Base-by-base conservation (phyloP, 2,888 invertebrate species). In the Ischnura elegans region DNA sequence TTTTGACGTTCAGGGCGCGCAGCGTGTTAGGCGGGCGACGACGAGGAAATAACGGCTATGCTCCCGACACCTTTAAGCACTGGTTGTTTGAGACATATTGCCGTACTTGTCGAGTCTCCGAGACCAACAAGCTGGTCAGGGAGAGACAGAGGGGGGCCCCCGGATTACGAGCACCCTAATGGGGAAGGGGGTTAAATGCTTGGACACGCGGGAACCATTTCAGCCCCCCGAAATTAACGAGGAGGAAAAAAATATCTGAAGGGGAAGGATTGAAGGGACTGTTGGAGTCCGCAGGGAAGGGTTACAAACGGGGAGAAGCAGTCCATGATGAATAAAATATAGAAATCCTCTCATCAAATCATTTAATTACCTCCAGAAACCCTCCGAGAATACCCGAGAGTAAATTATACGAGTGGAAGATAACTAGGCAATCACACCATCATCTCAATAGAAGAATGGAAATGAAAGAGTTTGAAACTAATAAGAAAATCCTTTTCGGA, bases 41-140 rank as follows among this genome's bases (percentile, higher is more conserved):
- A 66, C 47, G 47, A 47, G 5, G 47, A 76, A 76, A 76, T 76
- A 51, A 76, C 76, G 13, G 13, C 36, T 6, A 10, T 76, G 76
- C 76, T 36, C 36, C 36, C 29, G 36, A 36, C 76, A 76, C 36
- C 36, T 76, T n/a, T 36, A 5, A 29, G 76, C 36, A 29, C 76
- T 76, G 76, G 76, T 76, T 76, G 76, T 13, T 29, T 36, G 76
- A 76, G 76, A 16, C 76, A 76, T 76, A 76, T 76, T 76, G 76
- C 76, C 76, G 16, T 76, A 76, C 76, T 36, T 36, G 29, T 29
- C 76, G 36, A 36, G 76, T 76, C 76, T 36, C 4, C 36, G 29
- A 36, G 36, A 76, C 76, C 76, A 29, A 76, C 76, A 76, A 10
- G 76, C 36, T 6, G 21, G 25, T 61, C 25, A 51, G 51, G 51